Evolutionary conservation across 2,797 vertebrate genomes (phyloP).

Genomic region (Hoplostethus mediterraneus): DNA sequence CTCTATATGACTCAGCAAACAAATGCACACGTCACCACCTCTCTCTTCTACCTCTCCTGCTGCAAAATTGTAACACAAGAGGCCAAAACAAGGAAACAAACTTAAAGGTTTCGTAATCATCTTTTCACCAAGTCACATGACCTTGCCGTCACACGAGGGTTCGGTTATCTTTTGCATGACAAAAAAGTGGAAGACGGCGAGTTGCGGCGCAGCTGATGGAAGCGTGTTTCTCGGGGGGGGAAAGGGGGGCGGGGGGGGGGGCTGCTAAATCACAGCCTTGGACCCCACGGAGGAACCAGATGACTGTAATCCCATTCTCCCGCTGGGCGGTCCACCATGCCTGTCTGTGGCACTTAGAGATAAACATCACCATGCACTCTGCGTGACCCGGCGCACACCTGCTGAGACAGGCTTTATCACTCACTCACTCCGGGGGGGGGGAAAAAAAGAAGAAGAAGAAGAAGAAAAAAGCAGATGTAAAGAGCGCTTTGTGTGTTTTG

Average conservation of each 20-base stretch:
- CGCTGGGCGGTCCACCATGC: conserved; percentile 69
- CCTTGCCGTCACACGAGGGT: conserved; percentile 19
- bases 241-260: no score
- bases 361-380: conserved; percentile 77
- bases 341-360: conserved; percentile 71
- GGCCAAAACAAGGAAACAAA: no score
- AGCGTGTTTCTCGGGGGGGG: conserved; percentile 37
- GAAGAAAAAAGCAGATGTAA: conserved; percentile 58
- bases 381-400: conserved; percentile 75
- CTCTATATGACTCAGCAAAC: no score
- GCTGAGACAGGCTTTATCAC: conserved; percentile 61
- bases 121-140: conserved; percentile 7
- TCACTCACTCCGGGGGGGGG: conserved; percentile 3
- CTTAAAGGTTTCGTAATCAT: conserved; percentile 17
- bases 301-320: conserved; percentile 73
- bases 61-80: background rate
- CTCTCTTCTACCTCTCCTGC: conserved; percentile 5
- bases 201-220: conserved; percentile 62
- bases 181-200: conserved; percentile 35
- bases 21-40: no score
- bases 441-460: conserved; percentile 48
- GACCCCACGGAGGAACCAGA: conserved; percentile 54
- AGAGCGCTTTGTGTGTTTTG: conserved; percentile 63
- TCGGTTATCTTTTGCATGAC: conserved; percentile 53
- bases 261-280: conserved; percentile 49